These are phyloP conservation scores for Brachyhypopomus occidentalis DNA, from an alignment of 2,113 vertebrate genomes.

Conservation along the genomic window DNA sequence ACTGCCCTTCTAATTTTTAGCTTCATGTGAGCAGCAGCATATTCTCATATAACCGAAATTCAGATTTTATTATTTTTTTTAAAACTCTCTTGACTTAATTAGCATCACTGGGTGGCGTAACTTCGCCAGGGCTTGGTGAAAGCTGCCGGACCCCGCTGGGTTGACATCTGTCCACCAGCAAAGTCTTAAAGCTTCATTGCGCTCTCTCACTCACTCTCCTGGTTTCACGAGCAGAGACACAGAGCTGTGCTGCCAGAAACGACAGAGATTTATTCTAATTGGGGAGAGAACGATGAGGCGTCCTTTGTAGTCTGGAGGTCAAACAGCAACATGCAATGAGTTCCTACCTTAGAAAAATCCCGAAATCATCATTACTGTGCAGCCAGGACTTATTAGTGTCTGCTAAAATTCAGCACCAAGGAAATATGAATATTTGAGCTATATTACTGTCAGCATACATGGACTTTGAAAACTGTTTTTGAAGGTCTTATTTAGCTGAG, in stretches of 20 bases:
- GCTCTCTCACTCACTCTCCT: conserved; percentile 27
- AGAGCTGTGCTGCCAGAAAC: conserved; percentile 3
- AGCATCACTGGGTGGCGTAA: conserved; percentile 46
- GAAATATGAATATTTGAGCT: conserved; percentile 6
- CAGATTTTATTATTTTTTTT: conserved; percentile 9
- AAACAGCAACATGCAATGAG: conserved; percentile 12
- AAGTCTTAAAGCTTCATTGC: conserved; percentile 47
- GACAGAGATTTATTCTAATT: conserved; percentile 41
- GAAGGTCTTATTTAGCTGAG: conserved; percentile 2
- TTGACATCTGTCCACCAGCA: conserved; percentile 59
- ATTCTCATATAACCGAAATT: conserved; percentile 19
- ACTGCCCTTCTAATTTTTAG: conserved; percentile 16
- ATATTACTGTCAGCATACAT: background rate
- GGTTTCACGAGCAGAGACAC: background rate
- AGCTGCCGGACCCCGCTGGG: conserved; percentile 48
- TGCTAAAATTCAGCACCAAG: background rate
- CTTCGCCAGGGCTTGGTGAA: conserved; percentile 45
- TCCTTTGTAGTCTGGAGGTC: conserved; percentile 39
- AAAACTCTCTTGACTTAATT: conserved; percentile 45
- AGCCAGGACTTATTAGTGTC: conserved; percentile 14
- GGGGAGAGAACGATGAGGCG: conserved; percentile 29
- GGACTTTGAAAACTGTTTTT: background rate
- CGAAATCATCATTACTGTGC: conserved; percentile 18
- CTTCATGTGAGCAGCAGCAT: conserved; percentile 21
- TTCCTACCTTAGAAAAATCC: conserved; percentile 7